Evolutionary conservation across 2,113 vertebrate genomes (phyloP), one percentile per base, ranked within the genome.

Genomic region (Colinus virginianus): DNA sequence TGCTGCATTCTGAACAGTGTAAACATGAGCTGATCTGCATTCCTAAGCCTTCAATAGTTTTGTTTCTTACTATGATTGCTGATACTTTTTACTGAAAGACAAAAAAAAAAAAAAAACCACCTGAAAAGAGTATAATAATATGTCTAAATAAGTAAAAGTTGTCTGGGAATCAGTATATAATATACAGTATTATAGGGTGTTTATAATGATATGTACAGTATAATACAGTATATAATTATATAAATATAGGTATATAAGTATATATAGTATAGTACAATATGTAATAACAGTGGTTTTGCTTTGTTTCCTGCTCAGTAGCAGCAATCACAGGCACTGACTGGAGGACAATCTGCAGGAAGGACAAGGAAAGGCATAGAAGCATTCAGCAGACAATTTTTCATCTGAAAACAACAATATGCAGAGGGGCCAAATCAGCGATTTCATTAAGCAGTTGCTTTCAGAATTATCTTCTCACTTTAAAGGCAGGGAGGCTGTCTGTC

Each of bases 261-360:
- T 28, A 9, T 28, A 9, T 28, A 53, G 8, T 28, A 53, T 28
- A 53, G 14, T 53, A 28, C 14, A 51, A 25, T 51, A 51, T 26
- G 15, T 26, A 51, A 16, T 53, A 67, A 75, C 1, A 21, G 83
- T 88, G 78, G 72, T 58, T 95, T 77, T 94, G 71, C 79, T 95
- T 90, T 89, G 79, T 85, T 92, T 85, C 92, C 77, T 92, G 48
- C 82, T 91, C 38, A 26, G 91, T 38, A 93, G 77, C 90, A 92
- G 90, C 87, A 63, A 95, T 3, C 43, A 19, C 64, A 58, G 84
- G 70, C 43, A 1, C 55, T 76, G 94, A 23, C 87, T 90, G 89
- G 13, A 87, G 82, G 61, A 91, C 89, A 87, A 90, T 91, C 94
- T 96, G 94, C 79, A 94, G 53, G 90, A 95, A 94, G 93, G 90